Evolutionary conservation across 2,113 vertebrate species (phyloP).

Genomic region (Ophiodon elongatus): DNA sequence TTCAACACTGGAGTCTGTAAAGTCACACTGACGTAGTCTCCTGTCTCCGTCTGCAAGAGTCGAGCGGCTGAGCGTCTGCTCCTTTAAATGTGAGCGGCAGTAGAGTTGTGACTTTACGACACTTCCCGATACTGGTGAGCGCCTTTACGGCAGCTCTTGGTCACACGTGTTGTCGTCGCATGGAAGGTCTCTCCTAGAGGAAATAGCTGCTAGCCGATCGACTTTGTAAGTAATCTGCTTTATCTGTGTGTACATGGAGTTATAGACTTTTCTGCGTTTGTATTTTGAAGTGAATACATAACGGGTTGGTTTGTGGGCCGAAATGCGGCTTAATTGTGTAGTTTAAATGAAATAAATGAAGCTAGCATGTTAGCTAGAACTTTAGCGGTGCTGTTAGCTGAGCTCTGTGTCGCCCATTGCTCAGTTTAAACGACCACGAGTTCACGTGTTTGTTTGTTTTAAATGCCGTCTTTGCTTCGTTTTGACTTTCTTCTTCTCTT

Average conservation of each 20-base stretch:
- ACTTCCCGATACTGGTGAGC: neutral
- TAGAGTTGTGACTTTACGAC: constrained; percentile 18
- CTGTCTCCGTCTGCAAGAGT: fast-evolving
- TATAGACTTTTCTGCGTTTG: fast-evolving
- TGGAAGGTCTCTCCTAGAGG: constrained; percentile 21
- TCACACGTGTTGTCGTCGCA: constrained; percentile 72
- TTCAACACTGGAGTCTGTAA: no score
- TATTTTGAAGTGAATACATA: fast-evolving
- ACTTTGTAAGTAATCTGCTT: constrained; percentile 15
- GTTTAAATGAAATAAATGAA: neutral
- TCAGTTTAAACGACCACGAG: neutral
- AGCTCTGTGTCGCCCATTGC: neutral
- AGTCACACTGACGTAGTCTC: neutral
- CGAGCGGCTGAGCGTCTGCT: neutral
- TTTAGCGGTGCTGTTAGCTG: neutral
- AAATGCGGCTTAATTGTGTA: neutral
- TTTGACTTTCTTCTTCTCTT: neutral
- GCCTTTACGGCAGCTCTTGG: constrained; percentile 48
- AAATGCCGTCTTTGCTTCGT: neutral
- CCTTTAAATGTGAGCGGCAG: neutral
- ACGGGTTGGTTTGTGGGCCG: fast-evolving
- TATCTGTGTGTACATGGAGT: fast-evolving
- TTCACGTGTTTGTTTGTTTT: neutral
- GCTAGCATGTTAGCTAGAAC: constrained; percentile 49
- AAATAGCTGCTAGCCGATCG: neutral